Conservation (phyloP, 2,797 vertebrate genomes). For the Fratercula arctica region DNA sequence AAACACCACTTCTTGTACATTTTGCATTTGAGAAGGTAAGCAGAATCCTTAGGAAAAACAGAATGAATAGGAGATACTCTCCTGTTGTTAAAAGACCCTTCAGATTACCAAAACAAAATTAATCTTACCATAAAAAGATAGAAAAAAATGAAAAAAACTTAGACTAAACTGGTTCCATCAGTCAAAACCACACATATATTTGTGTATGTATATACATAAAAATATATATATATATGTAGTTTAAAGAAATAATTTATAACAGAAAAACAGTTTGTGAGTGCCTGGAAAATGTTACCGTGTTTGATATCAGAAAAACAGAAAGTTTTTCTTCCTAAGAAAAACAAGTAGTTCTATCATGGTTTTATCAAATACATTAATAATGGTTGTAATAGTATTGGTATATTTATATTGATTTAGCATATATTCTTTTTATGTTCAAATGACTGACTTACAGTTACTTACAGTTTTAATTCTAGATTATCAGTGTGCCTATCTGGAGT, state of each 20-base stretch:
- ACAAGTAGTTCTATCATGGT: background rate
- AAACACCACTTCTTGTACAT: background rate
- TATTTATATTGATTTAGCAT: background rate
- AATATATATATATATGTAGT: background rate
- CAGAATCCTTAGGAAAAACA: slow-evolving; percentile 5
- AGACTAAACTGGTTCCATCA: background rate
- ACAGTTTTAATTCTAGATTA: background rate
- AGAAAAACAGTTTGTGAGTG: background rate
- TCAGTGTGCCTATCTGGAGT: background rate
- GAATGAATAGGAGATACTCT: background rate
- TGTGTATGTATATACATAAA: fast-evolving
- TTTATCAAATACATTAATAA: background rate
- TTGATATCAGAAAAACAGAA: background rate
- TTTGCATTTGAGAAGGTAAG: slow-evolving; percentile 20
- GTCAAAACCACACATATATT: background rate
- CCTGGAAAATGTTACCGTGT: background rate
- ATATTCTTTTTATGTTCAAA: background rate
- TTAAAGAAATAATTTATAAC: background rate
- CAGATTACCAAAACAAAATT: background rate
- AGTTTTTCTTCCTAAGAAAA: background rate
- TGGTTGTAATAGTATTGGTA: background rate
- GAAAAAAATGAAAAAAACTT: background rate
- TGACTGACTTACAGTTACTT: background rate
- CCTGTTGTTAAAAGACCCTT: background rate
- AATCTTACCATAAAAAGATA: background rate